phyloP scores from a whole-genome alignment of 2,797 vertebrate species.

The Columba guinea region DNA sequence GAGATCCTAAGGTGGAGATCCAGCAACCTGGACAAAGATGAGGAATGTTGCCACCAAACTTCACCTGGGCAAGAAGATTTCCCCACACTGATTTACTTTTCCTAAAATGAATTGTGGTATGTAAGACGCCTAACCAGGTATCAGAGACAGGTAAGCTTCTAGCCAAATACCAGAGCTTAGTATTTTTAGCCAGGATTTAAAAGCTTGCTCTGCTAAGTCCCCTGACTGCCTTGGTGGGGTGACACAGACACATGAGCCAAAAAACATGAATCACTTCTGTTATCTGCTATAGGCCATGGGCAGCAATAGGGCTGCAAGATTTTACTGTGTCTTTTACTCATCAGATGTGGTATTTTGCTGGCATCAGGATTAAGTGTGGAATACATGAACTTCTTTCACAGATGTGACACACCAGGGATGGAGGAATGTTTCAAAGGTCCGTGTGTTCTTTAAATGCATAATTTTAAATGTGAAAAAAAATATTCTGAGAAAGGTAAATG shows the following conservation, averaged over 20 bases:
- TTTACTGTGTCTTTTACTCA: background rate
- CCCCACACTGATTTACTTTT: background rate
- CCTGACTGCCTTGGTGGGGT: background rate
- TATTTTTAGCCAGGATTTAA: background rate
- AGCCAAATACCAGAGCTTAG: background rate
- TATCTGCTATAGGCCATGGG: background rate
- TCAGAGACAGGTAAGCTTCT: background rate
- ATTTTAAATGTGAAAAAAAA: background rate
- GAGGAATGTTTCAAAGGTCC: background rate
- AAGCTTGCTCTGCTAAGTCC: background rate
- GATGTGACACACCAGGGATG: rapidly evolving
- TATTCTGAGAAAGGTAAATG: background rate
- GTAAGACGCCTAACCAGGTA: background rate
- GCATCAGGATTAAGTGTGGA: background rate
- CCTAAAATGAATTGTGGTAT: background rate
- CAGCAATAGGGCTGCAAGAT: background rate
- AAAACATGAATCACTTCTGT: background rate
- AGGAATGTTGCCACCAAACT: background rate
- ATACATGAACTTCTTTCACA: background rate
- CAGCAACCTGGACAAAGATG: background rate
- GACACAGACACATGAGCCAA: background rate
- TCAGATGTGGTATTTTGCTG: background rate
- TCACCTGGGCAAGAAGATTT: background rate
- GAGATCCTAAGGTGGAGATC: background rate
- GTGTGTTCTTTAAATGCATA: background rate